Base-by-base conservation (phyloP, 2,888 invertebrate species). In the Polymixis lichenea region DNA sequence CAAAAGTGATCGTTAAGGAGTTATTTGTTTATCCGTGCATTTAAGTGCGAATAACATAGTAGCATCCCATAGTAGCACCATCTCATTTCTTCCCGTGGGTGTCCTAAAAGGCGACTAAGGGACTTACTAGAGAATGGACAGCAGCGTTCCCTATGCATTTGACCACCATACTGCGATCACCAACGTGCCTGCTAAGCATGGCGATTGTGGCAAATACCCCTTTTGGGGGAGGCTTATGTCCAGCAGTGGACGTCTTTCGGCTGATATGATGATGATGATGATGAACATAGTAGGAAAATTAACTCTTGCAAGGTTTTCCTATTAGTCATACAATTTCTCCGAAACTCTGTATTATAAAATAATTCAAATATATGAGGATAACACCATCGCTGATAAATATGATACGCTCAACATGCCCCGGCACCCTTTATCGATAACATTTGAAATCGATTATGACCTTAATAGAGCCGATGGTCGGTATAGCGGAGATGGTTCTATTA, bases 401-500 rank as follows among this genome's bases (percentile, higher is more conserved):
- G 71, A 84, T 69, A 85, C 32, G 8, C 43, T 53, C 58, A 60
- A 75, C 71, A 72, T 65, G 56, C 32, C 67, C 65, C 85, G 72
- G 68, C 49, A 75, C 69, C 69, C 62, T 68, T 66, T 77, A 61
- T 72, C 72, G 85, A 83, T 85, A 83, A 66, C n/a, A 83, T 83
- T 85, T 70, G 68, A 60, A 82, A 83, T 72, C 85, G 82, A 85
- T 83, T 83, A 82, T 58, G 65, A 55, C 58, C 72, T 56, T 76
- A 85, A 76, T 81, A 77, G 58, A 81, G 32, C 75, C 80, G 77
- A 46, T 62, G 51, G 84, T 55, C 61, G 51, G 61, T 67, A 38
- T 60, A 75, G 61, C 82, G 85, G 77, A 85, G 85, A 83, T 82
- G 68, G 61, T 66, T 58, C 55, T 66, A 83, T 81, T 64, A 85